Evolutionary conservation across 2,888 invertebrate species (phyloP).

Genomic region (Julus scandinavius): DNA sequence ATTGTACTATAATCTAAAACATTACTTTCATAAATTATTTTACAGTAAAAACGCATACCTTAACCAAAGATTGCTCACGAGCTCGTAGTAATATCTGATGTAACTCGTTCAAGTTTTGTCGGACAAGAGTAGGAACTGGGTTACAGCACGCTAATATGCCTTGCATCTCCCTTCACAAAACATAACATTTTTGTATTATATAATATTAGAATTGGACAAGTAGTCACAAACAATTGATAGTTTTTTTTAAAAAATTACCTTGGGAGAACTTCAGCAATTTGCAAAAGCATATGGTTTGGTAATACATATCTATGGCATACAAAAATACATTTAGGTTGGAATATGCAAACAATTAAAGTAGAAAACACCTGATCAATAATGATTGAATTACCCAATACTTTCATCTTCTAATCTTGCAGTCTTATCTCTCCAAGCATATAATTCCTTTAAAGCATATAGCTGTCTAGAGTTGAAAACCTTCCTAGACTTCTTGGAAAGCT

Average conservation of each 20-base stretch:
- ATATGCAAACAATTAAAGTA: background rate
- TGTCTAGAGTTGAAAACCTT: conserved; percentile 87
- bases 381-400: conserved; percentile 76
- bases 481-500: conserved; percentile 81
- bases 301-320: conserved; percentile 79
- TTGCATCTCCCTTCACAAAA: conserved; percentile 78
- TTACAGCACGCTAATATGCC: conserved; percentile 93
- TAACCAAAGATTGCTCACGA: conserved; percentile 72
- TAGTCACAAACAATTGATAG: background rate
- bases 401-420: conserved; percentile 90
- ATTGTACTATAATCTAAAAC: background rate
- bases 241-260: conserved; percentile 61
- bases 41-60: conserved; percentile 54
- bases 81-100: conserved; percentile 76
- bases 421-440: conserved; percentile 89
- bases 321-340: background rate
- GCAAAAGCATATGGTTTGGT: conserved; percentile 94
- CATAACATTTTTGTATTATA: background rate
- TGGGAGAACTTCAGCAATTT: conserved; percentile 87
- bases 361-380: background rate
- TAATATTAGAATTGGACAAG: background rate
- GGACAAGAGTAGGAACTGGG: conserved; percentile 85
- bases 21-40: background rate
- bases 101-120: conserved; percentile 70
- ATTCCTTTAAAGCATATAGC: conserved; percentile 79